A percentile compares a stretch with the other conserved stretches of the same genome.
Conservation (phyloP, 2,888 invertebrate genomes). For the Omphaloscelis lunosa region DNA sequence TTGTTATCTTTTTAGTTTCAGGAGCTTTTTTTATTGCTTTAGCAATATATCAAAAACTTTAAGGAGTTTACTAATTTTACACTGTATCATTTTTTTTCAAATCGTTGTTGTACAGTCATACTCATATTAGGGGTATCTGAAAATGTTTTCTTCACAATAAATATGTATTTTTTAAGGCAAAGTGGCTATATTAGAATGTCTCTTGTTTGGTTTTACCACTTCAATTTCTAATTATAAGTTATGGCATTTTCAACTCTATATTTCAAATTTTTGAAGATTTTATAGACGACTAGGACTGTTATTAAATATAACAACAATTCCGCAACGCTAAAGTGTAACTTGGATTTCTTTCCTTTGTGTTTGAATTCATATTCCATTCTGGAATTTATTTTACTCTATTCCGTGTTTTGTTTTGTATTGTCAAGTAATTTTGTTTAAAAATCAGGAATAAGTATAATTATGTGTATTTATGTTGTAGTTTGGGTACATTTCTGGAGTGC, state of each 20-base stretch:
- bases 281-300: background rate
- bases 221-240: background rate
- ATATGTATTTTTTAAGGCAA: conserved; percentile 33
- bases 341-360: no score
- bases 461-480: conserved; percentile 32
- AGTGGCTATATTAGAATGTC: background rate
- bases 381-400: conserved; percentile 13
- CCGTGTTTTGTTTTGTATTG: conserved; percentile 17
- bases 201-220: background rate
- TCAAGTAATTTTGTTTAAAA: conserved; percentile 11
- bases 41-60: background rate
- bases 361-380: background rate
- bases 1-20: conserved; percentile 4
- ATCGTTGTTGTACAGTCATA: background rate
- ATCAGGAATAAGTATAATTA: background rate
- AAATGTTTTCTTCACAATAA: conserved; percentile 68
- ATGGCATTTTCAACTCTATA: background rate
- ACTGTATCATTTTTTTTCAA: conserved; percentile 18
- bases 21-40: background rate
- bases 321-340: no score
- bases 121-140: conserved; percentile 42
- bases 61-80: conserved; percentile 1
- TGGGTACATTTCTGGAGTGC: conserved; percentile 46
- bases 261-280: background rate
- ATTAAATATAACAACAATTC: background rate